Evolutionary conservation across 2,888 invertebrate genomes (phyloP), one percentile per base, ranked within the genome.

Genomic region (Hypena proboscidalis): DNA sequence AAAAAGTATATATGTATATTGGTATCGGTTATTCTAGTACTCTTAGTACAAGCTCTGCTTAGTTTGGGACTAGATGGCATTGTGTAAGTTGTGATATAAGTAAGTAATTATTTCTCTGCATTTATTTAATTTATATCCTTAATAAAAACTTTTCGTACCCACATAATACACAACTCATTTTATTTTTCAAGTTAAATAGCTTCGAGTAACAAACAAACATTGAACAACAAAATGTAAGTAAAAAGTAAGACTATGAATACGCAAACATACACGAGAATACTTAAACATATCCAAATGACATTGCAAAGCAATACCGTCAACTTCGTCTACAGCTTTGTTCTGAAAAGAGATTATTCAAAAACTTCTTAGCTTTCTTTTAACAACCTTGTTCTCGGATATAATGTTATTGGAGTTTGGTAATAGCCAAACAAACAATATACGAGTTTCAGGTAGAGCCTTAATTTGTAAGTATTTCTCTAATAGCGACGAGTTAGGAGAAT

Each of bases 241-340:
- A 51, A 56, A 60, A 58, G 43, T 56, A 58, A 51, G 35, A 40
- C 35, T 56, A 46, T 56, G 38, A 56, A 51, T 34, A 51, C 9
- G 17, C 8, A 17, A 9, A 3, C 26, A 27, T 9, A 26, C 26
- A 33, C 26, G 14, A 10, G 15, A 32, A 26, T 26, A 21, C 33
- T 27, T 26, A 26, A 26, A 33, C 33, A 40, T 21, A 11, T 21
- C 26, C 14, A 33, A 26, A 40, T 26, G 26, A 26, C 26, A 33
- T 20, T 26, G 14, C 13, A 20, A 14, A 32, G 25, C 35, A 9
- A 26, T 33, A 27, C 8, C 21, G 27, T 14, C 33, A 40, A 27
- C 33, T 26, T 40, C 10, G 26, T 15, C 11, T 15, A 26, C 27
- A 33, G 33, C 27, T 40, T 40, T 33, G 40, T 33, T 33, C 14